Conservation (phyloP, 2,113 vertebrate species). For the Beaufortia kweichowensis region DNA sequence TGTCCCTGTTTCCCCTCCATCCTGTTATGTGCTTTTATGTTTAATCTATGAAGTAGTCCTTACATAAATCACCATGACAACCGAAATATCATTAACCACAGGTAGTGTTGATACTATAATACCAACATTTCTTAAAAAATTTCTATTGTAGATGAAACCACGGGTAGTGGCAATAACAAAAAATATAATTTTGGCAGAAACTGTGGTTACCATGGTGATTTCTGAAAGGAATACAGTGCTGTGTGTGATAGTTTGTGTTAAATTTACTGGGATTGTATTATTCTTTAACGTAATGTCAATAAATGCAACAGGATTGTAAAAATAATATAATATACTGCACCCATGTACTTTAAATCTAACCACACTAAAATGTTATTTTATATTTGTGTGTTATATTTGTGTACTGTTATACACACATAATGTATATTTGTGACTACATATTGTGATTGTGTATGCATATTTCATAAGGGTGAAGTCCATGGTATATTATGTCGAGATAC, state of each 20-base stretch:
- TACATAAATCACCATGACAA: background rate
- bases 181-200: background rate
- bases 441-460: constrained; percentile 48
- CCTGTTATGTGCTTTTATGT: background rate
- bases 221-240: background rate
- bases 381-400: too few relatives aligned
- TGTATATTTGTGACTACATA: constrained; percentile 14
- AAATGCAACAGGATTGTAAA: background rate
- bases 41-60: background rate
- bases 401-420: background rate
- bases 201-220: background rate
- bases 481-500: constrained; percentile 8
- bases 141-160: too few relatives aligned
- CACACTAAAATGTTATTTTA: background rate
- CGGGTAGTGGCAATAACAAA: background rate
- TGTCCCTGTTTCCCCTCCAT: constrained; percentile 33
- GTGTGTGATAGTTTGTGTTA: background rate
- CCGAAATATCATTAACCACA: background rate
- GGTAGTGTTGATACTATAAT: too few relatives aligned
- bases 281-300: background rate
- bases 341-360: too few relatives aligned
- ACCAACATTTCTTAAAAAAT: too few relatives aligned
- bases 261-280: background rate
- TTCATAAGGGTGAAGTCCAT: constrained; percentile 65
- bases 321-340: too few relatives aligned